Conservation (phyloP, 2,888 invertebrate species). For the Caenorhabditis zanzibari region DNA sequence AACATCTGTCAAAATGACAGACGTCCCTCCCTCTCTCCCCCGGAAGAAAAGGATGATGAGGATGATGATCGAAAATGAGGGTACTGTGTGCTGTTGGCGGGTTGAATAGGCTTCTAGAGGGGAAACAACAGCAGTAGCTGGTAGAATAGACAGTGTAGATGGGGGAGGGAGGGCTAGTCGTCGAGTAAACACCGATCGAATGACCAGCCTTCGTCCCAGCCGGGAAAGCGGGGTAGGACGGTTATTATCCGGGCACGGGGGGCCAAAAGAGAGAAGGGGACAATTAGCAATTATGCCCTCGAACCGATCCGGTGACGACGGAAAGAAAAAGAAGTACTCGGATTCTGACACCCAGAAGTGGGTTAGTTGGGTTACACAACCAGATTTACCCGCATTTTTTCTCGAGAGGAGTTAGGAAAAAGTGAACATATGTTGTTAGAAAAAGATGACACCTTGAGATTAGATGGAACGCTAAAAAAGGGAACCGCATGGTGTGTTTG, state of each 20-base stretch:
- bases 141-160: slow-evolving; percentile 9
- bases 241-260: slow-evolving; percentile 61
- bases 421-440: slow-evolving; percentile 8
- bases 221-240: slow-evolving; percentile 53
- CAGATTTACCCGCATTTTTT: slow-evolving; percentile 42
- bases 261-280: slow-evolving; percentile 34
- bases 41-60: slow-evolving; percentile 11
- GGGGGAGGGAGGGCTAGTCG: slow-evolving; percentile 39
- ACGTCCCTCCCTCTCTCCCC: slow-evolving; percentile 1
- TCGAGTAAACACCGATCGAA: slow-evolving; percentile 65
- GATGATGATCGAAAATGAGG: slow-evolving; percentile 55
- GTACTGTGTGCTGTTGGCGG: slow-evolving; percentile 44
- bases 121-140: slow-evolving; percentile 26
- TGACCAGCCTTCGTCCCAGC: slow-evolving; percentile 50
- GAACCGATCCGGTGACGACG: slow-evolving; percentile 32
- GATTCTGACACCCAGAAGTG: slow-evolving; percentile 55
- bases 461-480: slow-evolving; percentile 19
- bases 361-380: slow-evolving; percentile 47
- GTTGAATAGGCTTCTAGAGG: slow-evolving; percentile 51
- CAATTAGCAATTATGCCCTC: slow-evolving; percentile 63
- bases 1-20: slow-evolving; percentile 53
- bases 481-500: slow-evolving; percentile 34
- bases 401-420: slow-evolving; percentile 29
- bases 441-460: slow-evolving; percentile 30
- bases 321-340: slow-evolving; percentile 19